Percentiles rank a stretch among this genome's conserved stretches.
Evolutionary conservation across 2,888 invertebrate genomes (phyloP).

Genomic region (Encarsia formosa): DNA sequence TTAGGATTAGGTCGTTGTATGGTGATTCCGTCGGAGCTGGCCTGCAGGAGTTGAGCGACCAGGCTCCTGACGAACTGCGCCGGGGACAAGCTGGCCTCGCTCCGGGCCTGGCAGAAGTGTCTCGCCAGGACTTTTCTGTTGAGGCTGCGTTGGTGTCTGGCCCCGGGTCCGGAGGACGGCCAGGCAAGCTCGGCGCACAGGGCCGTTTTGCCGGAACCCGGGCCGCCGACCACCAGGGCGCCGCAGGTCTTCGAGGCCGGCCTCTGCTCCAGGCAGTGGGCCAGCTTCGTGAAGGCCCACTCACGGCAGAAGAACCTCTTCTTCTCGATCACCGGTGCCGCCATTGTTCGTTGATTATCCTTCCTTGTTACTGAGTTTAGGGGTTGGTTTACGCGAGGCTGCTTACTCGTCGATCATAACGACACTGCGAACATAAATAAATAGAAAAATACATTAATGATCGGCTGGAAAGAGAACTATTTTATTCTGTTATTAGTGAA

Average conservation of each 20-base stretch:
- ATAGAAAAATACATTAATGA: too few relatives aligned
- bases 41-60: slow-evolving; percentile 77
- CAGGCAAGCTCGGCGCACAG: slow-evolving; percentile 75
- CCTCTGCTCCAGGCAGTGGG: slow-evolving; percentile 85
- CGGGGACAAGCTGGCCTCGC: slow-evolving; percentile 79
- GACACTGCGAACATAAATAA: too few relatives aligned
- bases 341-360: too few relatives aligned
- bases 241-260: slow-evolving; percentile 82
- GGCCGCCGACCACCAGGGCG: slow-evolving; percentile 82
- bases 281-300: slow-evolving; percentile 93
- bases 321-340: slow-evolving; percentile 56
- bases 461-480: too few relatives aligned
- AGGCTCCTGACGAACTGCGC: slow-evolving; percentile 81
- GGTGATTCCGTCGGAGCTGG: slow-evolving; percentile 37
- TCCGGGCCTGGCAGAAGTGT: slow-evolving; percentile 83
- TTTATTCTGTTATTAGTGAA: too few relatives aligned
- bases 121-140: slow-evolving; percentile 78
- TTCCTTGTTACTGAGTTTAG: too few relatives aligned
- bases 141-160: slow-evolving; percentile 67
- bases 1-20: not conserved
- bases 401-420: too few relatives aligned
- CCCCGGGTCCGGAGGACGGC: slow-evolving; percentile 65
- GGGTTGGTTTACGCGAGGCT: too few relatives aligned
- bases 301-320: slow-evolving; percentile 85
- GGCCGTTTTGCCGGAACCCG: slow-evolving; percentile 93